Conservation (phyloP, 2,113 vertebrate genomes). For the Xerus inauris region DNA sequence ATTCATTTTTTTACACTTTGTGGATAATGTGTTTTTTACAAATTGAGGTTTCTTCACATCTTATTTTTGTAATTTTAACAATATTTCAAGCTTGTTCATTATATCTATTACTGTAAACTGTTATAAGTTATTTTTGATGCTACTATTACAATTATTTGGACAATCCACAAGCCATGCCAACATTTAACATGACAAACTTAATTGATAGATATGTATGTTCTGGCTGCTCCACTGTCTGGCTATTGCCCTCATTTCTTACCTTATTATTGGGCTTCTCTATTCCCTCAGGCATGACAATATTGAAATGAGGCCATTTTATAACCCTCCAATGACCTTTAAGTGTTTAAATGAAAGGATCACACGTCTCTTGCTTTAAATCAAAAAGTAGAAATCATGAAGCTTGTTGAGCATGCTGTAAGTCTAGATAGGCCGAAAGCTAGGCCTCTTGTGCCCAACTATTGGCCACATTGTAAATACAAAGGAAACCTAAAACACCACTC, state of each 20-base stretch:
- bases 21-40: neutral
- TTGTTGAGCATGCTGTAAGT: neutral
- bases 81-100: neutral
- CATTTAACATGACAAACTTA: neutral
- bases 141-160: neutral
- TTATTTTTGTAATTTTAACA: neutral
- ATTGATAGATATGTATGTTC: neutral
- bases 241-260: neutral
- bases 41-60: neutral
- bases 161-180: neutral
- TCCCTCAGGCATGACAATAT: neutral
- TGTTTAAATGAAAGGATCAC: neutral
- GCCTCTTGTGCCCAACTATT: neutral
- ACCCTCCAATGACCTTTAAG: neutral
- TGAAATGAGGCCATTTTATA: neutral
- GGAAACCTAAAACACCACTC: neutral
- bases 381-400: neutral
- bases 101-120: neutral
- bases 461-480: neutral
- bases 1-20: too few species aligned
- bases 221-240: neutral
- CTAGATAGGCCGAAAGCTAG: neutral
- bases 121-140: neutral
- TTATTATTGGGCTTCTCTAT: neutral
- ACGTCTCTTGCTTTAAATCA: neutral